Evolutionary conservation across 2,797 vertebrate species (phyloP).

Genomic region (Sitta carolinensis): DNA sequence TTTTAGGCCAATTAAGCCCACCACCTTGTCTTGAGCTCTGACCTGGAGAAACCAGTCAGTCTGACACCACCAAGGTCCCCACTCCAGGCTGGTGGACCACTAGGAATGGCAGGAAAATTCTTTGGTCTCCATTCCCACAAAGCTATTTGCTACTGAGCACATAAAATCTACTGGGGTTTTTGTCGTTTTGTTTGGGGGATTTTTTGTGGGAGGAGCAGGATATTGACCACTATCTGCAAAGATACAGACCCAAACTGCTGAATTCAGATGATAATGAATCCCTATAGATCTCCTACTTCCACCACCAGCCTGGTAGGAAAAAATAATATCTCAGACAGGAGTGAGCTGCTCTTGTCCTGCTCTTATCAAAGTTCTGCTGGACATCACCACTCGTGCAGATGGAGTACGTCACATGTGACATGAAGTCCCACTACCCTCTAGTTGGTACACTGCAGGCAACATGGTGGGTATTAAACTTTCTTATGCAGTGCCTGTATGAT

Average conservation of each 20-base stretch:
- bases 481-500: neutral
- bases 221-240: neutral
- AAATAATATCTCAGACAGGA: neutral
- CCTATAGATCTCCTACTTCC: neutral
- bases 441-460: neutral
- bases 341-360: neutral
- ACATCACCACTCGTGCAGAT: neutral
- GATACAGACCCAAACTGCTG: neutral
- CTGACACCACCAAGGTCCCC: neutral
- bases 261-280: neutral
- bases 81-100: neutral
- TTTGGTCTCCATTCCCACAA: neutral
- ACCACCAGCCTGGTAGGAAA: neutral
- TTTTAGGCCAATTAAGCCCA: constrained; percentile 11
- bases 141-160: neutral
- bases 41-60: neutral
- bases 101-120: neutral
- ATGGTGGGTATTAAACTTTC: neutral
- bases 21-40: neutral
- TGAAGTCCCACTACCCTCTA: neutral
- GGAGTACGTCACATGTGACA: fast-evolving
- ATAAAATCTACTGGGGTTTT: neutral
- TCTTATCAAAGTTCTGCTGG: neutral
- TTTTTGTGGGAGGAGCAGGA: neutral
- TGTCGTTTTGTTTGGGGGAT: neutral